These are phyloP conservation scores for Sinodicranocentrus sp. DNA, from an alignment of 2,888 invertebrate genomes.

Conservation along the genomic window DNA sequence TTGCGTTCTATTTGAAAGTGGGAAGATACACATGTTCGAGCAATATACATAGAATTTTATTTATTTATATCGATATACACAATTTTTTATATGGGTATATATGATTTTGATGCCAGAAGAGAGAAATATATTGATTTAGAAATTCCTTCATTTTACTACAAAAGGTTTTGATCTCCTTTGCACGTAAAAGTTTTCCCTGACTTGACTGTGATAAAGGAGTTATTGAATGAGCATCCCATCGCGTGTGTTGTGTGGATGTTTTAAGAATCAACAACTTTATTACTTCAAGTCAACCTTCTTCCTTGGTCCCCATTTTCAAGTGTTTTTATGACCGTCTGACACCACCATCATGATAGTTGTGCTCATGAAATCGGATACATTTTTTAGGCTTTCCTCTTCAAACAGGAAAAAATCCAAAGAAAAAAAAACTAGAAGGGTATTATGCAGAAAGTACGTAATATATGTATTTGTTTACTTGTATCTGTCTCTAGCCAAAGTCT, in stretches of 20 bases:
- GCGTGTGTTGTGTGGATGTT: background rate
- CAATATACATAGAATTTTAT: background rate
- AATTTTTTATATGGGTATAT: no score
- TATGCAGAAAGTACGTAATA: background rate
- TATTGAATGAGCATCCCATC: no score
- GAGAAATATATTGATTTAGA: slow-evolving; percentile 30
- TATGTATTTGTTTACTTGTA: slow-evolving; percentile 6
- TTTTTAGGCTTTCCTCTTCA: slow-evolving; percentile 21
- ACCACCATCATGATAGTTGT: slow-evolving; percentile 1
- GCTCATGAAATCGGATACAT: slow-evolving; percentile 54
- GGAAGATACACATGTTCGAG: slow-evolving; percentile 30
- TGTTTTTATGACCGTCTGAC: slow-evolving; percentile 44
- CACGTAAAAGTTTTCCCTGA: background rate
- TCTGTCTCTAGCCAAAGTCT: no score
- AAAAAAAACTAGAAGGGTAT: background rate
- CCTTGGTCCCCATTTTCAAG: slow-evolving; percentile 40
- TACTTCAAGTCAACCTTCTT: slow-evolving; percentile 45
- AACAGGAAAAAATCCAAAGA: slow-evolving; percentile 19
- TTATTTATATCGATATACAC: slow-evolving; percentile 24
- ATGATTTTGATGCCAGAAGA: no score
- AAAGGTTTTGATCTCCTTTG: slow-evolving; percentile 45
- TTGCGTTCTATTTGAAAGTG: slow-evolving; percentile 57
- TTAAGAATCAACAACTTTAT: slow-evolving; percentile 49
- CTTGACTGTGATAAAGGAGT: no score
- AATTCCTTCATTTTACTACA: slow-evolving; percentile 19